Evolutionary conservation across 2,113 vertebrate species (phyloP).

Genomic region (Micronycteris hirsuta): DNA sequence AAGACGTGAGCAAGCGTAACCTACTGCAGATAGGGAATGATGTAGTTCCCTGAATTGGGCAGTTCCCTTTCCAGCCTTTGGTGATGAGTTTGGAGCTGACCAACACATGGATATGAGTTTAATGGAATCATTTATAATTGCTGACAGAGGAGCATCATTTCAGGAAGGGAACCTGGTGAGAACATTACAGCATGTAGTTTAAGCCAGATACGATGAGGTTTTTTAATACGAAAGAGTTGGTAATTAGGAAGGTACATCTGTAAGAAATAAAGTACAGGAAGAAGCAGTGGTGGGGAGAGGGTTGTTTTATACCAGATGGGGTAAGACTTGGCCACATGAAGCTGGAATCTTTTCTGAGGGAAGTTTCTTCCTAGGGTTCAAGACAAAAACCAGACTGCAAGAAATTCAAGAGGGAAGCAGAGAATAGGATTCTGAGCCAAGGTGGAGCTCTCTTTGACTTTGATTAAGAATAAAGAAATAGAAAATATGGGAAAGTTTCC

Average conservation of each 20-base stretch:
- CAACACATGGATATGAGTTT: neutral
- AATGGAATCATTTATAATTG: neutral
- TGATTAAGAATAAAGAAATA: neutral
- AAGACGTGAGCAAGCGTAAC: neutral
- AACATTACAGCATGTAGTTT: neutral
- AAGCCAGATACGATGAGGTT: neutral
- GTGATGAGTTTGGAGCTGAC: neutral
- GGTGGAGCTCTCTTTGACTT: neutral
- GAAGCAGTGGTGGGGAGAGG: neutral
- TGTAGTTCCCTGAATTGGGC: neutral
- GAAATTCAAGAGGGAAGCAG: neutral
- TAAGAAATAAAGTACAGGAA: constrained; percentile 37
- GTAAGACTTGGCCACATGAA: neutral
- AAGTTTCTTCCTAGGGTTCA: constrained; percentile 1
- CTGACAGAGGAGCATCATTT: constrained; percentile 11
- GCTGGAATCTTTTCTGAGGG: neutral
- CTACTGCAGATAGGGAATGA: neutral
- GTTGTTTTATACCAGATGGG: neutral
- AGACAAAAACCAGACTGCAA: constrained; percentile 23
- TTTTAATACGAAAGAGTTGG: neutral
- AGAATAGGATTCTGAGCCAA: constrained; percentile 26
- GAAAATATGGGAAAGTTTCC: neutral
- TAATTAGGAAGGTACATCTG: constrained; percentile 22
- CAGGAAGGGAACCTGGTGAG: neutral
- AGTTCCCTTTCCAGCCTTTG: neutral